Evolutionary conservation across 2,888 invertebrate species (phyloP).

Genomic region (Leucozona laternaria): DNA sequence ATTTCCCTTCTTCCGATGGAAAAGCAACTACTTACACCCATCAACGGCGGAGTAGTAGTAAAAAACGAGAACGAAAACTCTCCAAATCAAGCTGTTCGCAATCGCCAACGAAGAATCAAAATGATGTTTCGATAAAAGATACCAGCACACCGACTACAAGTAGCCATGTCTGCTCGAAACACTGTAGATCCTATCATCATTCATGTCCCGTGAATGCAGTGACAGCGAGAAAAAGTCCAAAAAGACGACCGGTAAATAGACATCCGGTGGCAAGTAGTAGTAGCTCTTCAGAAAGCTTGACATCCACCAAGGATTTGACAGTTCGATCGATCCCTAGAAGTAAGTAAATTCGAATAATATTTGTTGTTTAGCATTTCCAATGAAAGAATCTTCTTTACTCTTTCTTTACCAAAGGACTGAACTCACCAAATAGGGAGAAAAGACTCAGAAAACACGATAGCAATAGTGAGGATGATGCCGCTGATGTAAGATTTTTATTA

Average conservation of each 20-base stretch:
- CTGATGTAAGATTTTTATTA: conserved; percentile 82
- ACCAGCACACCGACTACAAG: conserved; percentile 77
- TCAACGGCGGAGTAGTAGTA: conserved; percentile 87
- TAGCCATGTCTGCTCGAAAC: conserved; percentile 78
- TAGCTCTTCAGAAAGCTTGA: conserved; percentile 86
- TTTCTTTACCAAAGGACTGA: conserved; percentile 73
- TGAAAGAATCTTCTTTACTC: not conserved
- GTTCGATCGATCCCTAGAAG: conserved; percentile 78
- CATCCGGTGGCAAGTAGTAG: conserved; percentile 85
- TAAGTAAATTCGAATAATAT: conserved; percentile 71
- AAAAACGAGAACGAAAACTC: conserved; percentile 87
- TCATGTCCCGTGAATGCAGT: conserved; percentile 82
- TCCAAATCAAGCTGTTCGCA: conserved; percentile 82
- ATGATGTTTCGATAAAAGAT: conserved; percentile 86
- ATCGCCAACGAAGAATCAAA: conserved; percentile 82
- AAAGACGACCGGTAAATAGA: conserved; percentile 85
- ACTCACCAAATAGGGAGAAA: conserved; percentile 79
- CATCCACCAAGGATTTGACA: conserved; percentile 84
- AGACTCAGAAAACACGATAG: conserved; percentile 83
- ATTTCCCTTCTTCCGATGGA: conserved; percentile 91
- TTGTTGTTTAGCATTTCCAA: not conserved
- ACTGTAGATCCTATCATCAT: conserved; percentile 78
- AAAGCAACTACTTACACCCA: conserved; percentile 84
- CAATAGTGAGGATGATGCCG: conserved; percentile 84
- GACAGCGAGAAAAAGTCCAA: conserved; percentile 86